Evolutionary conservation across 1,140 invertebrate species (phyloP), one percentile per base, ranked within the genome.

Genomic region (Drosophila fuyamai): DNA sequence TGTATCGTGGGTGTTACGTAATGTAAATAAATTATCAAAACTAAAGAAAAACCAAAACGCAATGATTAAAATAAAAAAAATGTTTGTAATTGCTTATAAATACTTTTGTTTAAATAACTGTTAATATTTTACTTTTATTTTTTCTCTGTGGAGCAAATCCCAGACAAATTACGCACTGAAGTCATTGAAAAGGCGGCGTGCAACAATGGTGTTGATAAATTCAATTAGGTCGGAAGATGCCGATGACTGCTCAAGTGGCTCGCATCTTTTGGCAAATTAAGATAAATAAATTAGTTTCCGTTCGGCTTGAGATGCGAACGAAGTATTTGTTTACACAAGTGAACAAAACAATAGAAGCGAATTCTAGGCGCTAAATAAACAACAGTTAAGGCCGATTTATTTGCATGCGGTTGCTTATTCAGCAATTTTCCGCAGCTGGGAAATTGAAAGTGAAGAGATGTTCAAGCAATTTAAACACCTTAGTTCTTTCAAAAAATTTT

Each of bases 191-290:
- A 4, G 14, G 59, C 14, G 54, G 41, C 60, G 40, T 46, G 23
- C 53, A 81, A 70, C 59, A 74, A 62, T 55, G 12, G 53, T 83
- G 84, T 86, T 86, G 63, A 86, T 89, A 70, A 73, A 88, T 89
- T 89, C 58, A 88, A 89, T 83, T 89, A 70, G 35, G 36, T 54
- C 41, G 38, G 40, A 66, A 76, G 41, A 38, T 44, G 55, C 47
- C 38, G 43, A 66, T 48, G 48, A 40, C 55, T 16, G 70, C 58
- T 50, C 48, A 58, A 58, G 68, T 56, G 51, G 51, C 40, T 58
- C 36, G 51, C 67, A 48, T 77, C 60, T 65, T 73, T 61, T 66
- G 44, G 32, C 50, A 40, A 76, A 79, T 66, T 66, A 13, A 76
- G 55, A 76, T 76, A 76, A 67, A 76, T 67, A 76, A 67, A 76